Evolutionary conservation across 2,797 vertebrate species (phyloP), one percentile per base, ranked within the genome.

Genomic region (Phoeniculus purpureus): DNA sequence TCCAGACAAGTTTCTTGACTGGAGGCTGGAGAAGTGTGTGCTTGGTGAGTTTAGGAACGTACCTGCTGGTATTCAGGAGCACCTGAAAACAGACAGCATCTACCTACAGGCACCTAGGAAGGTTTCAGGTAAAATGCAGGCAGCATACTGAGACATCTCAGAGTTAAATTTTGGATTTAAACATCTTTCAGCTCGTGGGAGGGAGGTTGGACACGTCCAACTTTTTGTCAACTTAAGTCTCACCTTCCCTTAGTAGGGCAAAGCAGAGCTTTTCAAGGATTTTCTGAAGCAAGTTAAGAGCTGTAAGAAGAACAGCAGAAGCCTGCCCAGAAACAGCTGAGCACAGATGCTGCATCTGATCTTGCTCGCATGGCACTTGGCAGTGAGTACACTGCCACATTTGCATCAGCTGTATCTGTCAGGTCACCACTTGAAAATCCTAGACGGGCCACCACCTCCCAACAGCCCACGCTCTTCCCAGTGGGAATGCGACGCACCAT

Each of bases 381-480:
- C 75, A 82, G 79, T 20, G 15, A 0, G 10, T 2, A 9, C 5
- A 3, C 82, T 34, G 80, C 76, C 60, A n/a, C 82, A 9, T 65
- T 56, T 1, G 9, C 40, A 81, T 64, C 73, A 43, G 40, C 85
- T 22, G 61, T 15, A 1, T 17, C 77, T 74, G 43, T 23, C 85
- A 74, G 80, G 79, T 56, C 88, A 83, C 88, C 77, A 8, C 85
- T 25, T 40, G 80, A 71, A 92, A 89, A 75, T 13, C 85, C 74
- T 54, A 2, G 62, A 60, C 61, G 12, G 32, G 85, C 79, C 76
- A 73, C 54, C 76, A 31, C 56, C 58, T 48, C 52, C 56, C 72
- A 18, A 20, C 40, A 31, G 76, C 82, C 77, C 80, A 51, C 17
- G 37, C 85, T 58, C 80, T 60, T 56, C 82, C 58, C 59, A 9